Evolutionary conservation across 2,888 invertebrate genomes (phyloP), one percentile per base, ranked within the genome.

Genomic region (Macroteleia sp.): DNA sequence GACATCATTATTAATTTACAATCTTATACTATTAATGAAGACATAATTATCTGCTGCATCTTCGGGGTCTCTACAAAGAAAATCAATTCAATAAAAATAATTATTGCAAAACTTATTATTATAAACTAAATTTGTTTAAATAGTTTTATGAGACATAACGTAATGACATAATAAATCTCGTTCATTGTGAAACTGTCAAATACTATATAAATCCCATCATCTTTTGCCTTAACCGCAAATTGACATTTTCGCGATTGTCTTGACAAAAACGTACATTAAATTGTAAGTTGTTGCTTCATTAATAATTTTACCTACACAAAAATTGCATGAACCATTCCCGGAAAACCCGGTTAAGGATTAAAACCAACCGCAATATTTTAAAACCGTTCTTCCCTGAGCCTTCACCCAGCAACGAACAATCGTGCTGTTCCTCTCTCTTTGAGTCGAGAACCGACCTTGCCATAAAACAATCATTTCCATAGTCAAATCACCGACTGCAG

Each of bases 401-500:
- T 25, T 46, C 20, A 30, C 10, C 39, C 36, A 12, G 16, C 17
- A 17, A 22, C 32, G 44, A 14, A 54, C 50, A 50, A 41, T 62
- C 50, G 34, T 9, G 62, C 12, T 6, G 16, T 6, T 5, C 3
- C 36, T 66, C 36, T 50, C 16, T 34, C 44, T 44, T 22, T 52
- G 41, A 42, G 17, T 10, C 46, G n/a, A 17, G 17, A 2, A 42
- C 64, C 10, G 52, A 52, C 42, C 52, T 32, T 54, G 64, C 44
- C 44, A 36, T 66, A 66, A 54, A 66, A 66, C 54, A 66, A 66
- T 66, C 54, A 66, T 66, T 66, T 66, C 54, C 64, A 64, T 54
- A 54, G 52, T 32, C 64, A 39, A 67, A 67, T 57, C 67, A 41
- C 36, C 44, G 20, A 20, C 20, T 22, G 36, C 9, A 41, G 50